Evolutionary conservation across 2,113 vertebrate genomes (phyloP).

Genomic region (Perca schrenkii): DNA sequence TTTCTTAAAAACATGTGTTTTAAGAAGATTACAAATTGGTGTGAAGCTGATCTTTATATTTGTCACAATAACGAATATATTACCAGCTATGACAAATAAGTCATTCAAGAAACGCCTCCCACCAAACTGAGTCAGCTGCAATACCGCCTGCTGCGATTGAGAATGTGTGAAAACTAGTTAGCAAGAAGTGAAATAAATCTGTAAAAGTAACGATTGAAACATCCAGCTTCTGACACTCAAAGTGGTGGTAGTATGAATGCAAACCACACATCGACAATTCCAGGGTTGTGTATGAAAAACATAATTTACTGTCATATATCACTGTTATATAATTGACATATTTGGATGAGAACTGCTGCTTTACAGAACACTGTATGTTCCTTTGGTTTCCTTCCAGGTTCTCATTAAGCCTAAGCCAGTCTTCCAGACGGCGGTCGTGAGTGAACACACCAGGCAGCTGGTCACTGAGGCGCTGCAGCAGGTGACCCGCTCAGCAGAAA

Average conservation of each 20-base stretch:
- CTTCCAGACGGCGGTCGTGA: slow-evolving; percentile 95
- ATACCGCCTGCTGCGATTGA: background rate
- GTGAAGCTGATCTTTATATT: background rate
- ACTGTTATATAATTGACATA: background rate
- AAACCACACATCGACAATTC: background rate
- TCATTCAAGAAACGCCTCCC: background rate
- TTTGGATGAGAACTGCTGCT: background rate
- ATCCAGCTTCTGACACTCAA: too few species aligned
- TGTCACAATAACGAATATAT: background rate
- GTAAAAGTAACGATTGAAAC: too few species aligned
- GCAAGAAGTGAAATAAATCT: too few species aligned
- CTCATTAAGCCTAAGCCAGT: slow-evolving; percentile 99
- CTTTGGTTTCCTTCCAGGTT: slow-evolving; percentile 84
- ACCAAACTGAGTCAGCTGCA: background rate
- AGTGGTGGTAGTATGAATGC: background rate
- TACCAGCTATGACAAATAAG: background rate
- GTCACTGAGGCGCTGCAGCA: slow-evolving; percentile 97
- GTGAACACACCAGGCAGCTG: slow-evolving; percentile 95
- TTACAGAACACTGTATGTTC: background rate
- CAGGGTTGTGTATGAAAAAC: too few species aligned
- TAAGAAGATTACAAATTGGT: background rate
- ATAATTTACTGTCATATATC: too few species aligned
- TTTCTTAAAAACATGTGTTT: background rate
- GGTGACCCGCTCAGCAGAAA: slow-evolving; percentile 89
- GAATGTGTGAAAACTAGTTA: background rate